Base-by-base conservation (phyloP, 1,140 invertebrate species). In the Hestina assimilis region DNA sequence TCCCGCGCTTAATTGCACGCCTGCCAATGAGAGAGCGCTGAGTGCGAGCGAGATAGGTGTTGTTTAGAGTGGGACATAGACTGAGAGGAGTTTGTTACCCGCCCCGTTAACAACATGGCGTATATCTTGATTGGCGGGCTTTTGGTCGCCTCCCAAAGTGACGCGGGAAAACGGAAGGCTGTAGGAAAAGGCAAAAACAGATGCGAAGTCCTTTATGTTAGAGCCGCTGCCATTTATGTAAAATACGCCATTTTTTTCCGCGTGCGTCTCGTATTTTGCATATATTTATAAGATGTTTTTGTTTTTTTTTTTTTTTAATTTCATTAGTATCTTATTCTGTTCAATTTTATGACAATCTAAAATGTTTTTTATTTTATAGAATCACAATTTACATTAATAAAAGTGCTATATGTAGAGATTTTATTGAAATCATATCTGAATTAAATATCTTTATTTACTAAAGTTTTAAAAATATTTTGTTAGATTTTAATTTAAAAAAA, bases 21-120 rank as follows among this genome's bases (percentile, higher is more conserved):
- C 80, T 69, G 80, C 84, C 84, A 87, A 87, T 87, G 75, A 79
- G 75, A 59, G 69, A 19, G 56, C 65, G 71, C 29, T 41, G 65
- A 40, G 81, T 74, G 81, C 53, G 83, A 83, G 72, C 58, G 63
- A 63, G 81, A 75, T 23, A 31, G 65, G 48, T 41, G 41, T 12
- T 28, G 40, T 59, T 63, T 61, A 35, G 73, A 73, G 62, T 31
- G 66, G 65, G 78, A 78, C 54, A 46, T 60, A 63, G 29, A 31
- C 54, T 28, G 50, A 61, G 53, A 60, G 65, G 70, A 66, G 59
- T 60, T 56, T 17, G 45, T 65, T 69, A 70, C 58, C 72, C 84
- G 84, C 84, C 84, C 82, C 66, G 66, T 72, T 80, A 76, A 81
- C 82, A 87, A 87, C 74, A 87, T 87, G 84, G 84, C 84, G 82